phyloP scores from a whole-genome alignment of 2,113 vertebrate genomes.

The Microtus ochrogaster region DNA sequence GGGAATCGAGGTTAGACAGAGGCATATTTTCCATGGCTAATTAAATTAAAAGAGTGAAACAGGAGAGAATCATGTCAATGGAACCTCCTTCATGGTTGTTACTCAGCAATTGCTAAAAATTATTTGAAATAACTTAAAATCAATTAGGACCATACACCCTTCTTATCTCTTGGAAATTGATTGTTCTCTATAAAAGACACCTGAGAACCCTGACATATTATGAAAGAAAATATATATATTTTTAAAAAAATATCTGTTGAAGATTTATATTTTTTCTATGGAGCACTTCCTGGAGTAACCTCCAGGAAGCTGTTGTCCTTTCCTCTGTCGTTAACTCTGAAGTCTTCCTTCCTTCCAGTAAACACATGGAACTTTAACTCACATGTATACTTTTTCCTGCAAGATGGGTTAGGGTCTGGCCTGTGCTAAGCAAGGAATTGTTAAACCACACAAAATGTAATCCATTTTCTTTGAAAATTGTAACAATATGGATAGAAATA shows the following conservation, averaged over 20 bases:
- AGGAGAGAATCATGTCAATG: constrained; percentile 71
- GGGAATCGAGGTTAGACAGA: constrained; percentile 72
- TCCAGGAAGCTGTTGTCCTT: constrained; percentile 15
- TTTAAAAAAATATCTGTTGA: constrained; percentile 27
- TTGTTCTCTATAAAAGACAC: constrained; percentile 52
- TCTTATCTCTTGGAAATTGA: constrained; percentile 61
- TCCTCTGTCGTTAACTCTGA: constrained; percentile 34
- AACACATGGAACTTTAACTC: neutral
- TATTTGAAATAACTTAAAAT: constrained; percentile 75
- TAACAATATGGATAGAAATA: neutral
- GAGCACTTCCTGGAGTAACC: neutral
- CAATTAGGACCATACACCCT: constrained; percentile 64
- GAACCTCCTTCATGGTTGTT: constrained; percentile 75
- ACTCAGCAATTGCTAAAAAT: constrained; percentile 72
- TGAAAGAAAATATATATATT: constrained; percentile 58
- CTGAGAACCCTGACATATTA: constrained; percentile 43
- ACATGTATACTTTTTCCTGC: neutral
- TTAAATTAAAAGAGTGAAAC: constrained; percentile 78
- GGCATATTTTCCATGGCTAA: constrained; percentile 79
- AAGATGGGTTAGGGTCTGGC: neutral
- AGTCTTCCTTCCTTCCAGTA: neutral
- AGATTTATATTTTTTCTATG: constrained; percentile 57
- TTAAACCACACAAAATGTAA: neutral
- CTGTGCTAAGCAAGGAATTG: neutral
- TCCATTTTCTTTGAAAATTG: neutral